Conservation (phyloP, 2,888 invertebrate species). For the Capitulum mitella region DNA sequence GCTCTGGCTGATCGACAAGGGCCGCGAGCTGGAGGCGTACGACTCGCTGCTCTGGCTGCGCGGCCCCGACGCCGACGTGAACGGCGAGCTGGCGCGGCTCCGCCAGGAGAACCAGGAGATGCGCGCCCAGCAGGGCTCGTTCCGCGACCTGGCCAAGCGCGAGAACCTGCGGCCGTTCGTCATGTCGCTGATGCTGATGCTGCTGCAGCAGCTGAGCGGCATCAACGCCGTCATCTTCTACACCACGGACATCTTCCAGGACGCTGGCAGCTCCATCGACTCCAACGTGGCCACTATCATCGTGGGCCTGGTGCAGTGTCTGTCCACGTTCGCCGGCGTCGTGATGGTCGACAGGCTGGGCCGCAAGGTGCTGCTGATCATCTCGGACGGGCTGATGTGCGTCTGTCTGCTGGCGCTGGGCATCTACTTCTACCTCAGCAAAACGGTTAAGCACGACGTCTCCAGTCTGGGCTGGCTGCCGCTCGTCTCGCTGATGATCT, state of each 20-base stretch:
- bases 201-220: slow-evolving; percentile 90
- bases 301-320: slow-evolving; percentile 82
- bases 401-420: slow-evolving; percentile 58
- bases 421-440: slow-evolving; percentile 58
- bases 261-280: slow-evolving; percentile 69
- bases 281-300: slow-evolving; percentile 71
- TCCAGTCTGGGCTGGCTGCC: slow-evolving; percentile 60
- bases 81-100: slow-evolving; percentile 34
- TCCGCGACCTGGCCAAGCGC: slow-evolving; percentile 56
- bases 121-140: slow-evolving; percentile 28
- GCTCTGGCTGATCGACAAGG: slow-evolving; percentile 56
- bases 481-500: slow-evolving; percentile 62
- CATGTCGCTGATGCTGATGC: slow-evolving; percentile 80
- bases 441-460: background rate
- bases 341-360: slow-evolving; percentile 79
- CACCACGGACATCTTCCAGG: slow-evolving; percentile 69
- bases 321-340: slow-evolving; percentile 77
- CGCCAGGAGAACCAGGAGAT: slow-evolving; percentile 28
- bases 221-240: slow-evolving; percentile 95
- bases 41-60: slow-evolving; percentile 59
- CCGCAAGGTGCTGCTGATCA: slow-evolving; percentile 74
- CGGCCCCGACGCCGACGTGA: slow-evolving; percentile 43
- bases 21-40: slow-evolving; percentile 53
- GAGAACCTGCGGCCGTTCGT: slow-evolving; percentile 67
- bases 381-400: slow-evolving; percentile 58